A percentile compares a stretch with the other conserved stretches of the same genome.
Evolutionary conservation across 2,888 invertebrate genomes (phyloP).

Genomic region (Catonia carolina): DNA sequence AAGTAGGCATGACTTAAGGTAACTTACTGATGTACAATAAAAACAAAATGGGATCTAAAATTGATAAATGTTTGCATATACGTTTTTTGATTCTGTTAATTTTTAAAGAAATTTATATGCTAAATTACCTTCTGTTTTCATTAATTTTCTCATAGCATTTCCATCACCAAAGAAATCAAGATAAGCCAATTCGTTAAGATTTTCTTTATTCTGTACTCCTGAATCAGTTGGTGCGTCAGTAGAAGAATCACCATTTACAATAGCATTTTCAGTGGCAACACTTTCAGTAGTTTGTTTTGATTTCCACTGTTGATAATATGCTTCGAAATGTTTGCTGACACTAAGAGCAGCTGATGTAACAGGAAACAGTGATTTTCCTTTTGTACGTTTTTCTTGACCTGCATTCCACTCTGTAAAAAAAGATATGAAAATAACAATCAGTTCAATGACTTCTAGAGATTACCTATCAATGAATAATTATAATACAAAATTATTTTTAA

Average conservation of each 20-base stretch:
- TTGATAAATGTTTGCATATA: too few relatives aligned
- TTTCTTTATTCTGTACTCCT: neutral
- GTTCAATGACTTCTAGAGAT: too few relatives aligned
- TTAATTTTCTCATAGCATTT: constrained; percentile 32
- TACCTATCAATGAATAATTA: too few relatives aligned
- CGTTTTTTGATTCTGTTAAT: too few relatives aligned
- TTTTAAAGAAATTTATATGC: too few relatives aligned
- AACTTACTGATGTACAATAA: too few relatives aligned
- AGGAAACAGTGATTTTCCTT: constrained; percentile 29
- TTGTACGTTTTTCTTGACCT: constrained; percentile 8
- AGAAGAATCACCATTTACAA: constrained; percentile 25
- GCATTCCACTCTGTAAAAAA: constrained; percentile 4
- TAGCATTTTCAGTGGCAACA: constrained; percentile 46
- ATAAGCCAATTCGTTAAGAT: constrained; percentile 31
- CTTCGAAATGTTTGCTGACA: constrained; percentile 31
- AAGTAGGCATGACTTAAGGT: too few relatives aligned
- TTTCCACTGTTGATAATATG: constrained; percentile 43
- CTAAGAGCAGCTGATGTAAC: constrained; percentile 27
- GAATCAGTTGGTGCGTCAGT: neutral
- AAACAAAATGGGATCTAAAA: too few relatives aligned
- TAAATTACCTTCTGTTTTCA: constrained; percentile 33
- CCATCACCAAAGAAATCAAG: constrained; percentile 37
- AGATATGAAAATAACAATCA: too few relatives aligned
- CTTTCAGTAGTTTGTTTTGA: constrained; percentile 40
- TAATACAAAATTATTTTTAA: neutral